These are phyloP conservation scores for Aporophyla nigra DNA, from an alignment of 2,888 invertebrate species.

Conservation along the genomic window DNA sequence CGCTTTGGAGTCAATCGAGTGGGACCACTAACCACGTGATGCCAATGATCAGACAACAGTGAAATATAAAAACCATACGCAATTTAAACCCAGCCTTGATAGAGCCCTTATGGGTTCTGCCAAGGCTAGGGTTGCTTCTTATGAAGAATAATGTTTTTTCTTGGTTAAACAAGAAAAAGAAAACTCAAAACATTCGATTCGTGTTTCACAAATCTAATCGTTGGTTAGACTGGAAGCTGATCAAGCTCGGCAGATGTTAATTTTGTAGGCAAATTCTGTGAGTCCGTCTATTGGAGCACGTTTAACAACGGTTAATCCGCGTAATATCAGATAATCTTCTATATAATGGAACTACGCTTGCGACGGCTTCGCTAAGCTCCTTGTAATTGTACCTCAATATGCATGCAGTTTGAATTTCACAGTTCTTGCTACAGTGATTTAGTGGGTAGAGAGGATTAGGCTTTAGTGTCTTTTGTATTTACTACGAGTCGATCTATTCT, in stretches of 20 bases:
- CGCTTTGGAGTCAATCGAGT: background rate
- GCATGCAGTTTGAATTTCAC: conserved; percentile 53
- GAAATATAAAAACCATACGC: background rate
- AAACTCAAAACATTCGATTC: background rate
- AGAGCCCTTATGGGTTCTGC: too few relatives aligned
- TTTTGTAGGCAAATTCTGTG: conserved; percentile 50
- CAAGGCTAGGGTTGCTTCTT: too few relatives aligned
- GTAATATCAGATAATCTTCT: conserved; percentile 68
- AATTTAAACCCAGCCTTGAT: background rate
- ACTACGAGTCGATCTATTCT: background rate
- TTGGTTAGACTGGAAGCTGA: background rate
- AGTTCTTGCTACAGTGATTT: conserved; percentile 50
- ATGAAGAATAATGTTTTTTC: background rate
- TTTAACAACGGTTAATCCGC: conserved; percentile 64
- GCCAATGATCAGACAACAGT: background rate
- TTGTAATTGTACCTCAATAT: conserved; percentile 67
- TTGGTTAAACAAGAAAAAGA: background rate
- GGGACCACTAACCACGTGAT: background rate
- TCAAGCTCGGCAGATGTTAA: conserved; percentile 31
- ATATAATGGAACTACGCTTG: conserved; percentile 64
- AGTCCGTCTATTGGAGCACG: conserved; percentile 44
- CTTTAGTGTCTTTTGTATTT: background rate
- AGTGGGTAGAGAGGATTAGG: conserved; percentile 7
- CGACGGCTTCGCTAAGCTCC: conserved; percentile 59
- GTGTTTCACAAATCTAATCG: conserved; percentile 5